phyloP scores from a whole-genome alignment of 2,888 invertebrate genomes.

The Epirrhoe tristata region DNA sequence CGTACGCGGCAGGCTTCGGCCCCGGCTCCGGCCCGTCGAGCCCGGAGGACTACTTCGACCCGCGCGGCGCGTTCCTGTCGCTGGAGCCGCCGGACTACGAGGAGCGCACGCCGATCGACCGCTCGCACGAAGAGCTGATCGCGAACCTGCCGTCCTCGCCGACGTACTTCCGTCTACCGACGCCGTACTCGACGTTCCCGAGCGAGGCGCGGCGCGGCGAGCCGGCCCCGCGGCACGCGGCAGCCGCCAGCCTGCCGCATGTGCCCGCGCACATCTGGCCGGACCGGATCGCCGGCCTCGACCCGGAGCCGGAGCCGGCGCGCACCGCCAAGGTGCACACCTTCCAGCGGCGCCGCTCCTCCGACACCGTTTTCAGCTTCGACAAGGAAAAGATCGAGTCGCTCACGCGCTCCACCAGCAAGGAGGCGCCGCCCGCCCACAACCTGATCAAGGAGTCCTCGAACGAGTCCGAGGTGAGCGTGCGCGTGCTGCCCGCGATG shows the following conservation, averaged over 20 bases:
- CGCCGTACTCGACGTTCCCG: slow-evolving; percentile 87
- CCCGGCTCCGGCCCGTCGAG: slow-evolving; percentile 87
- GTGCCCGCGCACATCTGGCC: slow-evolving; percentile 85
- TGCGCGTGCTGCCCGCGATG: slow-evolving; percentile 81
- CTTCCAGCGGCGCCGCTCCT: slow-evolving; percentile 88
- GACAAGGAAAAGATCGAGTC: slow-evolving; percentile 91
- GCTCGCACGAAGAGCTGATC: slow-evolving; percentile 86
- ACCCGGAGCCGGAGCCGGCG: slow-evolving; percentile 78
- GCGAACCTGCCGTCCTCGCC: slow-evolving; percentile 81
- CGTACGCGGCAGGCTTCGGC: slow-evolving; percentile 76
- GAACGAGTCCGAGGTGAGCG: slow-evolving; percentile 81
- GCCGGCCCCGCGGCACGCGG: slow-evolving; percentile 87
- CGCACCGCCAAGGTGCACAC: slow-evolving; percentile 76
- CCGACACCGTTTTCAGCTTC: slow-evolving; percentile 91
- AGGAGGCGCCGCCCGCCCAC: slow-evolving; percentile 54
- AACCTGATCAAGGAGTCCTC: slow-evolving; percentile 78
- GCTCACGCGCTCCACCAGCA: slow-evolving; percentile 81
- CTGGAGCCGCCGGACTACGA: slow-evolving; percentile 78
- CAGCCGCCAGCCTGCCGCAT: slow-evolving; percentile 89
- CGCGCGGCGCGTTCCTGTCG: slow-evolving; percentile 77
- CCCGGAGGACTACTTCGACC: slow-evolving; percentile 88
- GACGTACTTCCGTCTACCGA: slow-evolving; percentile 84
- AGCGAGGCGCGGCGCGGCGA: slow-evolving; percentile 86
- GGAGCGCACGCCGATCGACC: slow-evolving; percentile 82
- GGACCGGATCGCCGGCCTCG: slow-evolving; percentile 81